A percentile compares a stretch with the other conserved stretches of the same genome.
Evolutionary conservation across 1,140 invertebrate genomes (phyloP).

Genomic region (Platyscapa corneri): DNA sequence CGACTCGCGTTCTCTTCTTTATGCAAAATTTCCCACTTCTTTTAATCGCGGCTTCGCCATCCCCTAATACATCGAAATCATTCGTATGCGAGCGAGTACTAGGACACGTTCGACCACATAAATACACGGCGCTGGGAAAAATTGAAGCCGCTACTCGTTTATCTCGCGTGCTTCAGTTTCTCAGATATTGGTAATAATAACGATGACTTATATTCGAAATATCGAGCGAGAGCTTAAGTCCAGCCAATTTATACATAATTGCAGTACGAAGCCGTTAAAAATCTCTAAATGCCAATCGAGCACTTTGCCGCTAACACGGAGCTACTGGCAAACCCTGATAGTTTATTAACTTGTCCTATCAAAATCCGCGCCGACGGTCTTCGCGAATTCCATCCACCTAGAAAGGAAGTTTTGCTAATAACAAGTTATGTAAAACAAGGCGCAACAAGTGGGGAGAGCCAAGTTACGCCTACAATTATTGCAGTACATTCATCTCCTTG

Average conservation of each 20-base stretch:
- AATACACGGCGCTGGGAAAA: too few relatives aligned
- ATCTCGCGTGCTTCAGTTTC: not conserved
- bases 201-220: not conserved
- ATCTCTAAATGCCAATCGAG: too few relatives aligned
- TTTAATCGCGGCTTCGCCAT: not conserved
- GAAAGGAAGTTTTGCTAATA: slow-evolving; percentile 3
- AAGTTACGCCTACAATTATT: not conserved
- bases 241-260: too few relatives aligned
- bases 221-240: too few relatives aligned
- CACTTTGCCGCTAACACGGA: not conserved
- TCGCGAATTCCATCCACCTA: not conserved
- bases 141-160: not conserved
- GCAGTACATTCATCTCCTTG: not conserved
- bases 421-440: not conserved
- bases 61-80: too few relatives aligned
- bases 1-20: not conserved
- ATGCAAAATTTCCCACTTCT: not conserved
- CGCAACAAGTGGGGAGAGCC: not conserved
- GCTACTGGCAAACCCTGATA: not conserved
- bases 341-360: not conserved
- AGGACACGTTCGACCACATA: too few relatives aligned
- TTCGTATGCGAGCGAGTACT: too few relatives aligned
- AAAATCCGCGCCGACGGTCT: not conserved
- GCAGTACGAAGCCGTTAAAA: too few relatives aligned
- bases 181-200: not conserved